Base-by-base conservation (phyloP, 2,797 vertebrate genomes). In the Pseudopleuronectes americanus region DNA sequence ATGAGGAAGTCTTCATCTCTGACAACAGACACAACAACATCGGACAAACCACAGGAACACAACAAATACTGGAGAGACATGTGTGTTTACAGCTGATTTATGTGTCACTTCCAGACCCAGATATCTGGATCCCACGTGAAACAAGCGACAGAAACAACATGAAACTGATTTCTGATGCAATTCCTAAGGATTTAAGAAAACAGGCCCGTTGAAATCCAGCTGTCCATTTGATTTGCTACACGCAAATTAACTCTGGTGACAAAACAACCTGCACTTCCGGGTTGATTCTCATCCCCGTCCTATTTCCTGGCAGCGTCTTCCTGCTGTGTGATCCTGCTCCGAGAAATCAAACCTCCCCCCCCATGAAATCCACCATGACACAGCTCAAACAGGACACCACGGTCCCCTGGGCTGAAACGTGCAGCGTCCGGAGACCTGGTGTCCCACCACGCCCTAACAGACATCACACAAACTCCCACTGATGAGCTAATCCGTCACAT, bases 401-500 rank as follows among this genome's bases (percentile, higher is more conserved):
- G 38, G 56, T 57, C 59, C 24, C 65, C 60, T 12, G 0, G 38
- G 41, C 17, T 24, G 23, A 53, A 64, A 65, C 21, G 1, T 16
- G 56, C 17, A 2, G 52, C 0, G 0, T 47, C 63, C 41, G 61
- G 9, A 61, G 60, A 71, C 43, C 45, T 19, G 49, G 69, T 45
- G 65, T 3, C 10, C 31, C 80, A 84, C 90, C 90, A 90, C 88
- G 68, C 89, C 89, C 87, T 64, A 71, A 58, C 17, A 21, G 21
- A 55, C 17, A 77, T 49, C 79, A 31, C 69, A 55, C 56, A 26
- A 53, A 45, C 23, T 43, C n/a, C 6, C 54, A 64, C 4, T 2
- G 13, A 48, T 41, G 49, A 84, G 57, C 71, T 77, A 70, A 68
- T 57, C 79, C 19, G 49, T 26, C 72, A 61, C 71, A 77, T 81